phyloP scores from a whole-genome alignment of 2,888 invertebrate genomes.

The Neuroscelio doddi region DNA sequence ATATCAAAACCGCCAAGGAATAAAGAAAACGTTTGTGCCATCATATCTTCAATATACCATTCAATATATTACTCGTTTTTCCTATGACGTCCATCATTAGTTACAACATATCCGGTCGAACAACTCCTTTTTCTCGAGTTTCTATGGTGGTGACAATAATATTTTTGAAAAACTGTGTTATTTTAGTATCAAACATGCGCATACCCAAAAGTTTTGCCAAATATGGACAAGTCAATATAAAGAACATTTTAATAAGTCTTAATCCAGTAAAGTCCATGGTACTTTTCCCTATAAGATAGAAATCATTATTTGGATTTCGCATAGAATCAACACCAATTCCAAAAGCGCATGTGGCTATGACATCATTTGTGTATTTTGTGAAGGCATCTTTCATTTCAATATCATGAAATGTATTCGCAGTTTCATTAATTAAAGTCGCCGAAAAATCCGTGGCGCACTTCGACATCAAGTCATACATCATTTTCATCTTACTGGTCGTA shows the following conservation, averaged over 20 bases:
- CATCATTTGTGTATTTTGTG: constrained; percentile 69
- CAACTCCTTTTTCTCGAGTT: constrained; percentile 46
- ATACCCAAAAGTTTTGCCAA: constrained; percentile 33
- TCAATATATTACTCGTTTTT: constrained; percentile 36
- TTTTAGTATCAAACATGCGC: constrained; percentile 24
- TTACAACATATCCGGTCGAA: constrained; percentile 61
- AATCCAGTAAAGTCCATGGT: constrained; percentile 44
- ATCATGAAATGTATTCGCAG: constrained; percentile 24
- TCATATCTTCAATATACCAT: constrained; percentile 46
- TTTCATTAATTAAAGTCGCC: constrained; percentile 21
- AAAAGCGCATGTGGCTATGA: constrained; percentile 72
- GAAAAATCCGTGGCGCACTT: constrained; percentile 49
- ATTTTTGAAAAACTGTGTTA: constrained; percentile 40
- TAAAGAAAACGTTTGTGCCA: constrained; percentile 72
- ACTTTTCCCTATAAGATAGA: constrained; percentile 59
- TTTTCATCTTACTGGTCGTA: constrained; percentile 62
- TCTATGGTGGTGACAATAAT: constrained; percentile 39
- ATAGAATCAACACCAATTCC: constrained; percentile 68
- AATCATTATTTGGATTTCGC: constrained; percentile 62
- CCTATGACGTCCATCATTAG: constrained; percentile 59
- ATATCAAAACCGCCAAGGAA: constrained; percentile 66
- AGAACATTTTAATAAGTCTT: constrained; percentile 38
- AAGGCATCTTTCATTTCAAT: constrained; percentile 70
- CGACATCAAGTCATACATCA: constrained; percentile 49
- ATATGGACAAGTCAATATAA: constrained; percentile 31